Evolutionary conservation across 2,113 vertebrate species (phyloP).

Genomic region (Leucoraja erinaceus): DNA sequence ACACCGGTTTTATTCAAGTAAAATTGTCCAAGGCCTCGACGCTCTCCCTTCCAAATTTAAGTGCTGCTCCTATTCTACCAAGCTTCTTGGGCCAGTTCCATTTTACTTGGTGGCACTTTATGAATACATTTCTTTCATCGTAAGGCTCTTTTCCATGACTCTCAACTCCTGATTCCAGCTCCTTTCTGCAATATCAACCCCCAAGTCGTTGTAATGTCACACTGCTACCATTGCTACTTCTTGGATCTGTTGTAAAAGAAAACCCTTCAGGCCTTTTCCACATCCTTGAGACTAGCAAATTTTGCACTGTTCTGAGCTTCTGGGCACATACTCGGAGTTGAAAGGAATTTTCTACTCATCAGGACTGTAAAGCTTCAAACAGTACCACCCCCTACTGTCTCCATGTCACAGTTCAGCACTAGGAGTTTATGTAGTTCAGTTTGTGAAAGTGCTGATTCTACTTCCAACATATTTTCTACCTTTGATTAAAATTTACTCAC

Average conservation of each 20-base stretch:
- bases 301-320: not conserved
- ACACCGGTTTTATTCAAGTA: too few relatives aligned
- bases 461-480: not conserved
- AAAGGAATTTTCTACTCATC: not conserved
- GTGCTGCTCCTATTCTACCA: too few relatives aligned
- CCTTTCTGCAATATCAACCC: not conserved
- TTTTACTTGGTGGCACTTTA: not conserved
- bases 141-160: too few relatives aligned
- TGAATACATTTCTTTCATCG: not conserved
- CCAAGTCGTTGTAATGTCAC: not conserved
- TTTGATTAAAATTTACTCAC: not conserved
- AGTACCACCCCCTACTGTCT: not conserved
- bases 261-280: not conserved
- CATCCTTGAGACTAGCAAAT: not conserved
- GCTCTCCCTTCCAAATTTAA: too few relatives aligned
- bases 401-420: not conserved
- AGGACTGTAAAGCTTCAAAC: not conserved
- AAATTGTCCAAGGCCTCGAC: too few relatives aligned
- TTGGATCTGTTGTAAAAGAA: not conserved
- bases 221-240: not conserved
- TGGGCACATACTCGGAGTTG: not conserved
- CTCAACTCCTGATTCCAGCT: not conserved
- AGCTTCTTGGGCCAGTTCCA: too few relatives aligned
- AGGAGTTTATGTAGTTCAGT: not conserved
- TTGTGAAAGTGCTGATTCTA: not conserved